Conservation (phyloP, 2,888 invertebrate genomes). For the Tetramorium bicarinatum region DNA sequence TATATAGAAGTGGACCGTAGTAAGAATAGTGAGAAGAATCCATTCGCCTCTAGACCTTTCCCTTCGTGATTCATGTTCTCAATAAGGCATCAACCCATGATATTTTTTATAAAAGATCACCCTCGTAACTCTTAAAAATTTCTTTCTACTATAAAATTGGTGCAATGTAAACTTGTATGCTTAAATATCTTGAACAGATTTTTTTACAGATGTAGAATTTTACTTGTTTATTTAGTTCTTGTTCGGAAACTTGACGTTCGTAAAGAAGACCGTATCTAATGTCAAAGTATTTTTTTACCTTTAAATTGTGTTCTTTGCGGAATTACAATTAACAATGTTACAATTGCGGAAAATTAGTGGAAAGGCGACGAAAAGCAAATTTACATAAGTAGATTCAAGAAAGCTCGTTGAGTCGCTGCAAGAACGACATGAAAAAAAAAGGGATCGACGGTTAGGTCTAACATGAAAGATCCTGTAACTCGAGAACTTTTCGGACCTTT, state of each 20-base stretch:
- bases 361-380: background rate
- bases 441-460: constrained; percentile 21
- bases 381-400: background rate
- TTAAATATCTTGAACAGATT: background rate
- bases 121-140: background rate
- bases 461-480: constrained; percentile 70
- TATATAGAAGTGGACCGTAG: background rate
- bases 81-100: background rate
- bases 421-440: background rate
- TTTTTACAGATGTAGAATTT: background rate
- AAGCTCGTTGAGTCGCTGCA: background rate
- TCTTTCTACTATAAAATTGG: background rate
- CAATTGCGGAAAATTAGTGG: background rate
- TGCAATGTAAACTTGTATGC: background rate
- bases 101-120: background rate
- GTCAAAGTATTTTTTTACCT: background rate
- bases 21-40: background rate
- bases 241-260: background rate
- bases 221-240: background rate
- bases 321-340: no score
- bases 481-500: constrained; percentile 73
- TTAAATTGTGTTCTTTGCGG: background rate
- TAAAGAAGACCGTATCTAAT: background rate
- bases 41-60: background rate
- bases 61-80: background rate